phyloP scores from a whole-genome alignment of 2,113 vertebrate species.

The Rhodinocichla rosea region DNA sequence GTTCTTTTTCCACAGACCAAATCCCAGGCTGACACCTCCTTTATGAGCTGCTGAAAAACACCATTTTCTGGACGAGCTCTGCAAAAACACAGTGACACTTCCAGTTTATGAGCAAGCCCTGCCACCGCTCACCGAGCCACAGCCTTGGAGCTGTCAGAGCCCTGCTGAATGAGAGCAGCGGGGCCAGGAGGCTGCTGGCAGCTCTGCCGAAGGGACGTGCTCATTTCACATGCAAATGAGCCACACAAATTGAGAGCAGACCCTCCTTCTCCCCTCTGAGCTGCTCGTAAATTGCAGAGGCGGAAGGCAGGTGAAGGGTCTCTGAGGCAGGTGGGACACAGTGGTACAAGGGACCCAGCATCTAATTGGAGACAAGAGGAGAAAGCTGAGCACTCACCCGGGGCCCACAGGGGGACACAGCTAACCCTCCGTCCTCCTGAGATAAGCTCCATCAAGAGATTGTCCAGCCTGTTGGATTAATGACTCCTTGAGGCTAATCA shows the following conservation, averaged over 20 bases:
- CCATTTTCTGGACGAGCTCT: neutral
- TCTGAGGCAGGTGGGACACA: neutral
- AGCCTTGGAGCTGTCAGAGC: neutral
- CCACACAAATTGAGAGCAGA: neutral
- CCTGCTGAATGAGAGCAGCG: accelerated
- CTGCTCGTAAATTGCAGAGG: neutral
- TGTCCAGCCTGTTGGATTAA: neutral
- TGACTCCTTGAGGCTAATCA: neutral
- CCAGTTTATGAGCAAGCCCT: neutral
- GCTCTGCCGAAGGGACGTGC: neutral
- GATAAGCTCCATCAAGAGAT: neutral
- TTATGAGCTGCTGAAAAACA: conserved; percentile 17
- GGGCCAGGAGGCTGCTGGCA: neutral
- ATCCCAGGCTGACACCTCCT: neutral
- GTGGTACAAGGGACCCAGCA: neutral
- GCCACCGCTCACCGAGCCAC: neutral
- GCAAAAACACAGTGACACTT: neutral
- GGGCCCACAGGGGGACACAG: neutral
- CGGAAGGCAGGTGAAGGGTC: neutral
- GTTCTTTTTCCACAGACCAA: neutral
- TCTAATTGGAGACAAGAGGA: neutral
- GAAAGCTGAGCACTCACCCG: neutral
- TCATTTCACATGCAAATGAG: conserved; percentile 9
- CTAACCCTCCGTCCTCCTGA: neutral
- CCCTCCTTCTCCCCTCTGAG: neutral